Base-by-base conservation (phyloP, 2,113 vertebrate species). In the Anser cygnoides region DNA sequence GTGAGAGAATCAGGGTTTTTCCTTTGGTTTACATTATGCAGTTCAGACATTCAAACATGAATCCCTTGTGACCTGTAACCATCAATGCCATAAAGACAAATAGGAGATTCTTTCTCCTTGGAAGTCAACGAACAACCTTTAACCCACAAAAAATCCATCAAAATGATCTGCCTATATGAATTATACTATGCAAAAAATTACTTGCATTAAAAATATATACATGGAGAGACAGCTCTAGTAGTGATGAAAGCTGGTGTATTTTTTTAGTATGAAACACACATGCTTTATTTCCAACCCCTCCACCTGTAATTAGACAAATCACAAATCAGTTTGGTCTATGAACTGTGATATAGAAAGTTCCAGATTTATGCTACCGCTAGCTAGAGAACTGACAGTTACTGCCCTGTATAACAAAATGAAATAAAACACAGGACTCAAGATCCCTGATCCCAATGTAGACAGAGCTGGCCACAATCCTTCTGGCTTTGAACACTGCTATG, bases 401-500 rank as follows among this genome's bases (percentile, higher is more conserved):
- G 67, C 49, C 22, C 21, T 26, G 39, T 8, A 62, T 23, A 57
- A 50, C 5, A 14, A 35, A 11, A 35, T 6, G 63, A 79, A 83
- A 39, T 11, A 35, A 37, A 61, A 5, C 13, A 25, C 10, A 52
- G 49, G 28, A 73, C 13, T 54, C 16, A 18, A 33, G 5, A 39
- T 16, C 1, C 15, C 15, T 15, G 10, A 28, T 49, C 8, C 13
- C 2, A 23, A 0, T 55, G 41, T 44, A 29, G 33, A 5, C 1
- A 44, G 43, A 61, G 14, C 13, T 25, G 4, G 4, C 12, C 23
- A 13, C 29, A 44, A 52, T 29, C 66, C 8, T 63, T 28, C 31
- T 57, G n/a, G 23, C 10, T 54, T 67, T 79, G 25, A 46, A 16
- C 11, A 25, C 3, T 44, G 10, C 3, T 55, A 41, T 12, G 49